Evolutionary conservation across 2,797 vertebrate species (phyloP), one percentile per base, ranked within the genome.

Genomic region (Phrynocephalus guinanensis): DNA sequence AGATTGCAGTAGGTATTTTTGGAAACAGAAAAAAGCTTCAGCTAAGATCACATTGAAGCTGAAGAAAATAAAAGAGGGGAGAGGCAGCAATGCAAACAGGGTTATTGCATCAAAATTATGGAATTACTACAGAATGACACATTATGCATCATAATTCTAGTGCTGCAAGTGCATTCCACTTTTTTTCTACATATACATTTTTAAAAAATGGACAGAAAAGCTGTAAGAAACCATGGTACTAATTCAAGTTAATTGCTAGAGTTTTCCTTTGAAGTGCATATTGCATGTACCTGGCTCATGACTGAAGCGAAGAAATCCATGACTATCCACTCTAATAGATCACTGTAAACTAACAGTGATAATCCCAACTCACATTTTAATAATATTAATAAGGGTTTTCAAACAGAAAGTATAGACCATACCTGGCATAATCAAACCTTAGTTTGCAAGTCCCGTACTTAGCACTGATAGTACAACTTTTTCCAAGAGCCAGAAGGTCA

Each of bases 51-150:
- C 70, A 89, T 30, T 90, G 90, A 92, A 92, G 85, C 90, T 90
- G 91, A 96, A 92, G 77, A 94, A 92, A 88, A 87, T 78, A 50
- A 88, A 89, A 75, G 28, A 89, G 9, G 28, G 91, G 73, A 50
- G 79, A 38, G 82, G 70, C 48, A 85, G 68, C 86, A 33, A 68
- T 56, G 60, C 71, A 78, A 90, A 76, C 38, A 77, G 3, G 77
- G 52, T 82, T 82, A 44, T 86, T 83, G 44, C 70, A 88, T 79
- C 73, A 26, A 3, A 89, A 87, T 6, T 84, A 26, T 30, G 44
- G 20, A 79, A 68, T 15, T 63, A 63, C 70, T 82, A 81, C 75
- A 85, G 88, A 92, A 86, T 68, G 84, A 87, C 1, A 76, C 79
- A 90, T 91, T 48, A 26, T 63, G 44, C 85, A 90, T 91, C 82